Evolutionary conservation across 2,888 invertebrate species (phyloP).

Genomic region (Mechanitis mazaeus): DNA sequence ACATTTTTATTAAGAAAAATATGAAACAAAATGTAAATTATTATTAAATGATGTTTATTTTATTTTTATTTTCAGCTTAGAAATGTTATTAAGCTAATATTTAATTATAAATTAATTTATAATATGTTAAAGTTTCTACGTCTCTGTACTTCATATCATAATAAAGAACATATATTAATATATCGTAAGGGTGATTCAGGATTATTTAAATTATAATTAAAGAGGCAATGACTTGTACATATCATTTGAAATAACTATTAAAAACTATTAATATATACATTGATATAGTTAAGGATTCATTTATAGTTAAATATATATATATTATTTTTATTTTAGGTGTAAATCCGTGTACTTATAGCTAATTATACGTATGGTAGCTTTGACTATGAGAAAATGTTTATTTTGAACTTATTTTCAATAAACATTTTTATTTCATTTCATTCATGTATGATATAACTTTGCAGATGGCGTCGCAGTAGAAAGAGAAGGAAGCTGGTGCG

Average conservation of each 20-base stretch:
- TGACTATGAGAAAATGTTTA: no score
- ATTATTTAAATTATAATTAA: conserved; percentile 27
- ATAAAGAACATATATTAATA: conserved; percentile 23
- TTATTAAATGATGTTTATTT: no score
- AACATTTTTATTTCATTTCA: no score
- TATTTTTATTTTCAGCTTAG: no score
- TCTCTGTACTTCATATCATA: conserved; percentile 23
- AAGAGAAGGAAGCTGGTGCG: conserved; percentile 65
- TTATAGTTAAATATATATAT: background rate
- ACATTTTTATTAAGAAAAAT: no score
- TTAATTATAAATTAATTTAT: background rate
- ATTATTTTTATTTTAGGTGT: no score
- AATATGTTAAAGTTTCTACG: background rate
- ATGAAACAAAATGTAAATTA: no score
- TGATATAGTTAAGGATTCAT: background rate
- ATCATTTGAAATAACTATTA: conserved; percentile 12
- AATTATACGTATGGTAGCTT: no score
- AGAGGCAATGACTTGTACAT: conserved; percentile 24
- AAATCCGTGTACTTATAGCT: no score
- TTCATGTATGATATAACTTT: conserved; percentile 30
- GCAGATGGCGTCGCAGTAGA: conserved; percentile 66
- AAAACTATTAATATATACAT: background rate
- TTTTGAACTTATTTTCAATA: no score
- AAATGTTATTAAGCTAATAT: no score
- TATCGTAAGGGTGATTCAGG: conserved; percentile 25